Base-by-base conservation (phyloP, 2,113 vertebrate species). In the Clupea harengus region DNA sequence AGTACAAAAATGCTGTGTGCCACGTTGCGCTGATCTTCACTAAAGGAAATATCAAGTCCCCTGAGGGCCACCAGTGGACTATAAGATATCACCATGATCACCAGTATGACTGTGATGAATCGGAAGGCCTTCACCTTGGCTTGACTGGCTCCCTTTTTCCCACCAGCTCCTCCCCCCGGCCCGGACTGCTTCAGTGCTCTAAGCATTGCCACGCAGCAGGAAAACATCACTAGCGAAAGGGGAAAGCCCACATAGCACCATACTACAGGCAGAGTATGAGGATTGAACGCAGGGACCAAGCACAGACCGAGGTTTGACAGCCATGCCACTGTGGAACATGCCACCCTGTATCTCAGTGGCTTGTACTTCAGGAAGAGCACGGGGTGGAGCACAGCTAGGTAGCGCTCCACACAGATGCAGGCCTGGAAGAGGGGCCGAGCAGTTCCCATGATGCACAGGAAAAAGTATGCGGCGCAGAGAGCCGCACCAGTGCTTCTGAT, bases 71-170 rank as follows among this genome's bases (percentile, higher is more conserved):
- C 25, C 32, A 87, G n/a, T 1, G 86, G 88, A 10, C 85, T 22
- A 20, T 81, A 80, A n/a, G 85, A 83, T 47, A 87, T 9, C 45
- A 84, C 46, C 52, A 85, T 84, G 1, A 47, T 80, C 10, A 46
- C 20, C 2, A 84, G 81, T 25, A 78, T 82, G 80, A 85, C 46
- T 39, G 45, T 49, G 54, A 86, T 81, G 11, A 82, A 81, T 11
- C 57, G 81, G 47, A 88, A 88, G 64, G 88, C 88, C 64, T 39
- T 84, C 10, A 60, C 82, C 81, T 88, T 88, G 85, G 83, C 47
- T 0, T 50, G 25, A 45, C 82, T 83, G 75, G 83, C 75, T 86
- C 54, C 28, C 46, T 17, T 0, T 81, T 20, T 47, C 75, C 83
- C 20, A 0, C 64, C 64, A 28, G 28, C 64, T 11, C 46, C 64